These are phyloP conservation scores for Subacronicta megacephala DNA, from an alignment of 2,888 invertebrate genomes.

Conservation along the genomic window DNA sequence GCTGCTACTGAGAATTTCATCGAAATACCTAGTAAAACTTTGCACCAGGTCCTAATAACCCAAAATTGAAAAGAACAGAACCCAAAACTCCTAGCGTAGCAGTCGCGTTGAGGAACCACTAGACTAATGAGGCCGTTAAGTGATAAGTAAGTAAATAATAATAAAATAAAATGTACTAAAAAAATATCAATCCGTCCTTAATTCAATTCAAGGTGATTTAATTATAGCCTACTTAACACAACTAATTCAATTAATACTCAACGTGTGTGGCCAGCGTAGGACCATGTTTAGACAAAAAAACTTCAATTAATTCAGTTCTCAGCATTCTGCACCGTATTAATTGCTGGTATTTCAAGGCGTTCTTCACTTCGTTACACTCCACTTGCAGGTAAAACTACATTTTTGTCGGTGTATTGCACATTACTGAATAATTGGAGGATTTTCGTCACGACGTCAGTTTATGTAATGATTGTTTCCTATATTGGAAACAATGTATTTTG, in stretches of 20 bases:
- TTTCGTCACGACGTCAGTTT: conserved; percentile 51
- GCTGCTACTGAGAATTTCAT: no score
- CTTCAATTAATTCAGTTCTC: conserved; percentile 31
- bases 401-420: conserved; percentile 54
- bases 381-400: conserved; percentile 59
- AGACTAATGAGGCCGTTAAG: no score
- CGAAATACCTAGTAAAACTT: no score
- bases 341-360: conserved; percentile 44
- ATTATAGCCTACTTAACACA: conserved; percentile 5
- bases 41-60: no score
- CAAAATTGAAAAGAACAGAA: no score
- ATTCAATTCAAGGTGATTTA: conserved; percentile 14
- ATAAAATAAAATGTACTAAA: neutral
- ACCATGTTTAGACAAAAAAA: conserved; percentile 27
- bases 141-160: no score
- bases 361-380: conserved; percentile 64
- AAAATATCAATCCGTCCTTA: neutral
- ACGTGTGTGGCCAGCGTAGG: conserved; percentile 14
- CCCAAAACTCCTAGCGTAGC: no score
- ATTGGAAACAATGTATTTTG: conserved; percentile 31
- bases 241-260: conserved; percentile 13
- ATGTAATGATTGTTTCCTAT: conserved; percentile 49
- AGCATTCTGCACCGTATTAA: conserved; percentile 37
- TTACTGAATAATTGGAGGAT: conserved; percentile 59
- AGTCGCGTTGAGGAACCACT: no score